phyloP scores from a whole-genome alignment of 92 coral and sea anemone genomes.

The Porites rus region DNA sequence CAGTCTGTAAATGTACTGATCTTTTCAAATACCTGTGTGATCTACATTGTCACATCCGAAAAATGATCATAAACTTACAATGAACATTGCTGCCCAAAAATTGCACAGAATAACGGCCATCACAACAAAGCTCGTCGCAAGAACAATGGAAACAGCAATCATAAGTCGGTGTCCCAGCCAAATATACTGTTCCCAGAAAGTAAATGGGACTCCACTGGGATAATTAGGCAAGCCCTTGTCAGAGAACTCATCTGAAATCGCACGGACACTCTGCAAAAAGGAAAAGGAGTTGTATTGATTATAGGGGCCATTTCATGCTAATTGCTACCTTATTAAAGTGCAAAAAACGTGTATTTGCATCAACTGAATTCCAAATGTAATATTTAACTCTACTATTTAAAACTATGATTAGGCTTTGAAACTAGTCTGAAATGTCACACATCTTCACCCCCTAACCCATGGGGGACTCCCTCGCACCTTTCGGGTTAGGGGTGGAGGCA shows the following conservation, averaged over 20 bases:
- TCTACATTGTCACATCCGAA: not conserved
- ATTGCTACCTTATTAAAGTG: too few relatives aligned
- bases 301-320: too few relatives aligned
- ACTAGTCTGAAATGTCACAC: too few relatives aligned
- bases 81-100: conserved; percentile 87
- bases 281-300: not conserved
- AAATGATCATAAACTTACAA: conserved; percentile 56
- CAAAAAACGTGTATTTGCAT: too few relatives aligned
- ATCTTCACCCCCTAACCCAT: too few relatives aligned
- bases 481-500: too few relatives aligned
- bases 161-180: conserved; percentile 88
- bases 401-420: too few relatives aligned
- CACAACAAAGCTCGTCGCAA: conserved; percentile 87
- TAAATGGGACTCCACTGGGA: conserved; percentile 92
- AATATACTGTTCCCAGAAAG: conserved; percentile 99
- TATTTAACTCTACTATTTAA: too few relatives aligned
- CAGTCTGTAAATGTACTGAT: not conserved
- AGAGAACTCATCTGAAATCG: conserved; percentile 80
- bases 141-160: conserved; percentile 77
- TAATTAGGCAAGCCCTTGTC: conserved; percentile 86
- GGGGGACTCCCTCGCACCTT: too few relatives aligned
- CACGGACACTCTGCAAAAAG: conserved; percentile 80
- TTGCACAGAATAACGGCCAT: conserved; percentile 86
- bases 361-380: too few relatives aligned
- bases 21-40: not conserved